Evolutionary conservation across 92 coral and sea anemone species (phyloP).

Genomic region (Ricordea florida): DNA sequence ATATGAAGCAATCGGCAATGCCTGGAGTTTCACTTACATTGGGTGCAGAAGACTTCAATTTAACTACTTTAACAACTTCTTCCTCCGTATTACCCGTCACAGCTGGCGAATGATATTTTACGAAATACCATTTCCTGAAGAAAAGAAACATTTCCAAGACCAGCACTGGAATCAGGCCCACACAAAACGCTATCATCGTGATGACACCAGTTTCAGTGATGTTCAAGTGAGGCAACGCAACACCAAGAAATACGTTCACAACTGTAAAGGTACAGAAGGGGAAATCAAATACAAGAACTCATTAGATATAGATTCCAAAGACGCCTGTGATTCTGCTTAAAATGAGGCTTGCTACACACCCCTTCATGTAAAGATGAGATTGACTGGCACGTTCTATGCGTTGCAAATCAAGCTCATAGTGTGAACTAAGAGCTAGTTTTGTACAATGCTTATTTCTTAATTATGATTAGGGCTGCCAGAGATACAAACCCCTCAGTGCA

Average conservation of each 20-base stretch:
- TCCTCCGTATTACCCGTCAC: background rate
- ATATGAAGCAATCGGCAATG: too few relatives aligned
- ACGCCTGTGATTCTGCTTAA: background rate
- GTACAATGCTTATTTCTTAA: too few relatives aligned
- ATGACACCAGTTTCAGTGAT: constrained; percentile 25
- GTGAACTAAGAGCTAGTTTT: too few relatives aligned
- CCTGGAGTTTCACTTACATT: too few relatives aligned
- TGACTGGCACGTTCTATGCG: too few relatives aligned
- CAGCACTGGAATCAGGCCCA: constrained; percentile 41
- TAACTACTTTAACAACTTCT: too few relatives aligned
- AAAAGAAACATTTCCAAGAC: constrained; percentile 34
- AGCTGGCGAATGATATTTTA: background rate
- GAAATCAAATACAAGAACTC: background rate
- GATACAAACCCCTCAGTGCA: too few relatives aligned
- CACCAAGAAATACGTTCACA: constrained; percentile 68
- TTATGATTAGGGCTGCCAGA: too few relatives aligned
- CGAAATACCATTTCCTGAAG: background rate
- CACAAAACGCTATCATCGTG: constrained; percentile 59
- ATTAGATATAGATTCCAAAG: background rate
- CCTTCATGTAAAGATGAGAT: too few relatives aligned
- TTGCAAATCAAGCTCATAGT: too few relatives aligned
- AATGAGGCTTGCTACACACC: background rate
- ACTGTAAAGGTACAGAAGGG: constrained; percentile 7
- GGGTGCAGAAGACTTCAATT: too few relatives aligned
- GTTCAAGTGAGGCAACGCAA: constrained; percentile 55